Evolutionary conservation across 92 coral and sea anemone species (phyloP), one percentile per base, ranked within the genome.

Genomic region (Palythoa grandis): DNA sequence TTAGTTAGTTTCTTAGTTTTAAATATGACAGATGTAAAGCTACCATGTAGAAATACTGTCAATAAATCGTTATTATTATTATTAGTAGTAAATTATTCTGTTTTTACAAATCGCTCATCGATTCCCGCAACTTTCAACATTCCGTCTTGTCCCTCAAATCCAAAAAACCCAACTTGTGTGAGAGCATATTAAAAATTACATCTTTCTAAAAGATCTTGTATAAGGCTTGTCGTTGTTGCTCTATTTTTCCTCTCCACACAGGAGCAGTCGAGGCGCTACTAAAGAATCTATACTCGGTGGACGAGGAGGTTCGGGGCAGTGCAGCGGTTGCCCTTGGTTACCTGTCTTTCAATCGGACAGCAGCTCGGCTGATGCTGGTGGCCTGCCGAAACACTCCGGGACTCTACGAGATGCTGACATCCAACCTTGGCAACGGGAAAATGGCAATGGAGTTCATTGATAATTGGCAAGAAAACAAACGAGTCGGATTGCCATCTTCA

Each of bases 301-400:
- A 96, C 85, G 99, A 96, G 23, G 97, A 95, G 82, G 99, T 96
- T 61, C 92, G 98, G 13, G 89, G 96, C 74, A 96, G 99, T 69
- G 98, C 98, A 3, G 99, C 99, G 3, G 98, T 96, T 25, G 99
- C 99, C 76, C 89, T 96, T 73, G 99, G 99, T 7, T 96, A 96
- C 88, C 93, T 96, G 50, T 96, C 99, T 15, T 96, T 96, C 78
- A 92, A 95, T 86, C 97, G 99, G 3, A 91, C 95, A 10, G 99
- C 98, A 48, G 92, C 95, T 16, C 96, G 99, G 60, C 83, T 95
- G 79, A 96, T 96, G 99, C 85, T 96, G 47, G 93, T 93, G 66
- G 94, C 95, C 3, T 96, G 98, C 83, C 92, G 99, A 14, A 96
- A 96, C 88, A 96, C 98, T 12, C 99, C 99, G 13, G 98, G 99